Percentiles rank a stretch among this genome's conserved stretches.
Evolutionary conservation across 2,113 vertebrate genomes (phyloP).

Genomic region (Emydura subglobosa): DNA sequence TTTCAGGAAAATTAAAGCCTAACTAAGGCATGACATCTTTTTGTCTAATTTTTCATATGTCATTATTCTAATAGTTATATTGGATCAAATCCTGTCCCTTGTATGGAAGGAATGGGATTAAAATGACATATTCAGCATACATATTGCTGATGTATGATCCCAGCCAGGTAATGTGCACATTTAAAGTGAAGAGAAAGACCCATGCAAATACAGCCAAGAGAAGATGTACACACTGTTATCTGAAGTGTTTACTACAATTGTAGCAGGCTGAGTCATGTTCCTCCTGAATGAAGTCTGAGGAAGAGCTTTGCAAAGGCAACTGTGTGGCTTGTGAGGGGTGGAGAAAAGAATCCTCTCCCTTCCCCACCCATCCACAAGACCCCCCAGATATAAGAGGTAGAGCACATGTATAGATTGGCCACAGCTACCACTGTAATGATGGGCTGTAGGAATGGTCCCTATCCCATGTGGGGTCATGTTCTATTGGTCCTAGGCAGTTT

Average conservation of each 20-base stretch:
- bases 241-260: not conserved
- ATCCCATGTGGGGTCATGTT: accelerated
- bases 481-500: accelerated
- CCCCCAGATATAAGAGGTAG: not conserved
- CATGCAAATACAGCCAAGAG: not conserved
- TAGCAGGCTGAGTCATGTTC: not conserved
- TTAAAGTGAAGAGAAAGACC: not conserved
- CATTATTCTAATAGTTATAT: constrained; percentile 25
- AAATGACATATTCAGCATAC: not conserved
- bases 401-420: not conserved
- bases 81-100: not conserved
- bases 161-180: not conserved
- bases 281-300: not conserved
- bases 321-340: not conserved
- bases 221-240: not conserved
- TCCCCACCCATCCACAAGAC: not conserved
- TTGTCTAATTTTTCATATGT: constrained; percentile 43
- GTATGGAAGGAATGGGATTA: not conserved
- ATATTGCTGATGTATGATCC: not conserved
- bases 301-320: not conserved
- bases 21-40: constrained; percentile 57
- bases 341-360: not conserved
- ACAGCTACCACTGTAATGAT: not conserved
- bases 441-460: not conserved
- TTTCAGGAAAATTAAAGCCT: constrained; percentile 55